Conservation (phyloP, 2,888 invertebrate genomes). For the Caenorhabditis parvicauda region DNA sequence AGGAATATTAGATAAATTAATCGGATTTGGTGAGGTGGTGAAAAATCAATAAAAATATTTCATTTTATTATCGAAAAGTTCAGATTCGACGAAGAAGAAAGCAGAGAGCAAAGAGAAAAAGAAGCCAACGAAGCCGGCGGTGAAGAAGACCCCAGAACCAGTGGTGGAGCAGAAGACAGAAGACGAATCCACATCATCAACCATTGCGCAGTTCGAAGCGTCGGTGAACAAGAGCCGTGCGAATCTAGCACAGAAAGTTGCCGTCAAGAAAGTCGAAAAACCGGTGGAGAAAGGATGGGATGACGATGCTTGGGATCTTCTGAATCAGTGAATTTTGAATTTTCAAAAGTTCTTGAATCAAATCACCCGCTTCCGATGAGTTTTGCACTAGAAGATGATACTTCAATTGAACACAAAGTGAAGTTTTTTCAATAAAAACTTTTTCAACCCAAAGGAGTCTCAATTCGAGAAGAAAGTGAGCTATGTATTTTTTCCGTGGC, state of each 20-base stretch:
- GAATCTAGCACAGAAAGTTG: constrained; percentile 3
- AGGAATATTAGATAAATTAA: too few relatives aligned
- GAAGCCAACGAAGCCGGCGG: constrained; percentile 13
- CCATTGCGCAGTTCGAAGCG: constrained; percentile 40
- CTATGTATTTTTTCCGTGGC: too few relatives aligned
- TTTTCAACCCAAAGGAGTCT: too few relatives aligned
- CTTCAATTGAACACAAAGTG: too few relatives aligned
- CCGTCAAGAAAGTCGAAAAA: constrained; percentile 25
- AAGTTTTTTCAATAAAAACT: too few relatives aligned
- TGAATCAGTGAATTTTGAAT: constrained; percentile 40
- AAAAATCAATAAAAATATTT: too few relatives aligned
- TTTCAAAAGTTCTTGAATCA: too few relatives aligned
- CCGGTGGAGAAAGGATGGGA: constrained; percentile 44
- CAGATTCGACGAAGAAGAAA: constrained; percentile 16
- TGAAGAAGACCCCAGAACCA: neutral
- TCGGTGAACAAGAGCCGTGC: constrained; percentile 27
- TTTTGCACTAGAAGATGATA: too few relatives aligned
- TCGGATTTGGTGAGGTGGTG: too few relatives aligned
- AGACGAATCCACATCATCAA: constrained; percentile 19
- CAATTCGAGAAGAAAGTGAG: too few relatives aligned
- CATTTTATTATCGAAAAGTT: too few relatives aligned
- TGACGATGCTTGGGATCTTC: constrained; percentile 60
- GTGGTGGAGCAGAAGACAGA: neutral
- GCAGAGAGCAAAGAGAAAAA: constrained; percentile 2
- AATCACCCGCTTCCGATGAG: too few relatives aligned